These are phyloP conservation scores for Ctenoplectra terminalis DNA, from an alignment of 1,140 invertebrate genomes.

Conservation along the genomic window DNA sequence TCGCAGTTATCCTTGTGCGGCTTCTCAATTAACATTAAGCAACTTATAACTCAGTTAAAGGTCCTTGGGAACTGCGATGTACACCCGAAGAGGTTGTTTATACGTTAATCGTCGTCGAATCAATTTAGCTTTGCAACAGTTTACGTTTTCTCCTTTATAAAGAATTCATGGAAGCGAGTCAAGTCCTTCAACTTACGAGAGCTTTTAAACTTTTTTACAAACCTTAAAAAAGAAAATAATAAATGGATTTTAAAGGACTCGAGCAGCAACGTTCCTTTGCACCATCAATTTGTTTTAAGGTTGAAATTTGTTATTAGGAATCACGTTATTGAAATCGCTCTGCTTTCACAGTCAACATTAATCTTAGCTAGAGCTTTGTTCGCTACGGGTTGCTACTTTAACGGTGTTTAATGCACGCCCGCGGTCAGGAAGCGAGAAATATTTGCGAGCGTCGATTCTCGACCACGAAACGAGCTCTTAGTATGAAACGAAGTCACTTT, in stretches of 20 bases:
- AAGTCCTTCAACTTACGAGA: too few species aligned
- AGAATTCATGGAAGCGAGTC: neutral
- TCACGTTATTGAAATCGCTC: conserved; percentile 15
- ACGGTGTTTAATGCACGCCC: neutral
- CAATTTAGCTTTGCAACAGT: neutral
- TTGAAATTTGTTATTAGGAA: neutral
- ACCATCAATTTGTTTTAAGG: neutral
- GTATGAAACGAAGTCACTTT: neutral
- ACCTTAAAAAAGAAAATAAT: too few species aligned
- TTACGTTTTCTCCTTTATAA: neutral
- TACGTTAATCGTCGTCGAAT: neutral
- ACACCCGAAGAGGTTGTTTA: neutral
- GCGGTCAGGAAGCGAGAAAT: neutral
- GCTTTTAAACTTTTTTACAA: too few species aligned
- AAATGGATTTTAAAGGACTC: too few species aligned
- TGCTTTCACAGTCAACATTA: conserved; percentile 10
- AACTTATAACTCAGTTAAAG: conserved; percentile 43
- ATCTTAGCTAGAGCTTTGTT: neutral
- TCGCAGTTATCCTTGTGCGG: conserved; percentile 23
- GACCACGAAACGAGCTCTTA: neutral
- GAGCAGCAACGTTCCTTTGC: too few species aligned
- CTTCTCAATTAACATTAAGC: conserved; percentile 47
- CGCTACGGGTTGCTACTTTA: neutral
- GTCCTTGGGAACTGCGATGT: conserved; percentile 17
- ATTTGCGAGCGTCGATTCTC: neutral